Percentiles rank a stretch among this genome's conserved stretches.
phyloP scores from a whole-genome alignment of 2,888 invertebrate genomes.

The Arctia plantaginis region DNA sequence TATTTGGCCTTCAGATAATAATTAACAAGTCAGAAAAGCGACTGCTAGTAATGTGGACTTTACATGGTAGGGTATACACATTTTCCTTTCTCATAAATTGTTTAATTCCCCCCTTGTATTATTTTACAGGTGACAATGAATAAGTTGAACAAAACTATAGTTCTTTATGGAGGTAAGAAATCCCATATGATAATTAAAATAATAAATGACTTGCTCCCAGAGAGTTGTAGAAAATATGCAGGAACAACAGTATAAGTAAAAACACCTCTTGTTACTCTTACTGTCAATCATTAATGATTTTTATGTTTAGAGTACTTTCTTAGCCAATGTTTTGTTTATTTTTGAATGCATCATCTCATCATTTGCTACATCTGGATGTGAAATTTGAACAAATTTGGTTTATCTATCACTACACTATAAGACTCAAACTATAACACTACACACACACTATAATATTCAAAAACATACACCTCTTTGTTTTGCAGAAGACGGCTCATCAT shows the following conservation, averaged over 20 bases:
- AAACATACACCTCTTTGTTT: constrained; percentile 4
- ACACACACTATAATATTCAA: too few species aligned
- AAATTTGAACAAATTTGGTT: too few species aligned
- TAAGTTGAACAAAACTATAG: constrained; percentile 76
- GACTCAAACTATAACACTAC: too few species aligned
- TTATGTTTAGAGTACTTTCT: background rate
- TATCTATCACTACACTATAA: too few species aligned
- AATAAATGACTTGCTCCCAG: background rate
- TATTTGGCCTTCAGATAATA: too few species aligned
- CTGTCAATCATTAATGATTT: background rate
- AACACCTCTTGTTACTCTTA: background rate
- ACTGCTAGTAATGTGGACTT: background rate
- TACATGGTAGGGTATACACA: background rate
- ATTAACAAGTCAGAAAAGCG: background rate
- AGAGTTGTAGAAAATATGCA: background rate
- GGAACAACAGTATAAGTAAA: background rate
- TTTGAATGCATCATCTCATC: background rate
- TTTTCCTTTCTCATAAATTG: background rate
- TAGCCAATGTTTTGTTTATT: background rate
- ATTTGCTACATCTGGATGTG: too few species aligned
- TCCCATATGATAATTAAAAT: background rate
- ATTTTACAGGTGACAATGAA: constrained; percentile 77
- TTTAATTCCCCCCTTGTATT: constrained; percentile 1
- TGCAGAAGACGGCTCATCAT: constrained; percentile 58
- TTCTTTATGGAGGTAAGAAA: constrained; percentile 75